Evolutionary conservation across 2,797 vertebrate species (phyloP), one percentile per base, ranked within the genome.

Genomic region (Syngnathus acus): DNA sequence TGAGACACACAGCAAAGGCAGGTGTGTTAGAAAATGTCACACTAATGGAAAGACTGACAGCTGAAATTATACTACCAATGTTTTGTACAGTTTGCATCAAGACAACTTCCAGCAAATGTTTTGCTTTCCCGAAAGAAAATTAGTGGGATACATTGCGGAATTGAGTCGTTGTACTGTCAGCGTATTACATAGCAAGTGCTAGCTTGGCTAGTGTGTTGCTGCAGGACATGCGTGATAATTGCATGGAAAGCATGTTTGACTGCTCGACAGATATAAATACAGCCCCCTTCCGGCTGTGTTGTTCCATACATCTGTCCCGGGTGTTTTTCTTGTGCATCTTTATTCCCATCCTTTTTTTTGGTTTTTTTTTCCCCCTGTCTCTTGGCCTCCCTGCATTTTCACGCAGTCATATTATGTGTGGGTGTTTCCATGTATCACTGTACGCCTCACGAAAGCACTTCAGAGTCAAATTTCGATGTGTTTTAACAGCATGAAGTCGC

Each of bases 1-100:
- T 61, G 39, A 61, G 58, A 40, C 19, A 19, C 13, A 39, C 38
- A 59, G 26, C 38, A 40, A 21, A 61, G 6, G 39, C 60, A 45
- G 19, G 16, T 8, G 40, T 45, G 75, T 78, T 80, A 85, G 87
- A 77, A 89, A 87, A 68, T 81, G 80, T 83, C 83, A 72, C 78
- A 26, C 4, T 21, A 17, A 9, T 8, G 21, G 14, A 16, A 62
- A 26, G 42, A 45, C 42, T 26, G 60, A 45, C 40, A 32, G 14
- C 17, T 45, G 13, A 82, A 82, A 89, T 82, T 86, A 79, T 86
- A 88, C 89, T 86, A 79, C 32, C 32, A 87, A 89, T 86, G 81
- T 37, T 57, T 57, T 7, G 7, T 54, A 17, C 23, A 55, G 54
- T 26, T 6, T 11, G 23, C 23, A 32, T 13, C 16, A 14, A 3